Base-by-base conservation (phyloP, 1,140 invertebrate species). In the Macrocentrus cingulum region DNA sequence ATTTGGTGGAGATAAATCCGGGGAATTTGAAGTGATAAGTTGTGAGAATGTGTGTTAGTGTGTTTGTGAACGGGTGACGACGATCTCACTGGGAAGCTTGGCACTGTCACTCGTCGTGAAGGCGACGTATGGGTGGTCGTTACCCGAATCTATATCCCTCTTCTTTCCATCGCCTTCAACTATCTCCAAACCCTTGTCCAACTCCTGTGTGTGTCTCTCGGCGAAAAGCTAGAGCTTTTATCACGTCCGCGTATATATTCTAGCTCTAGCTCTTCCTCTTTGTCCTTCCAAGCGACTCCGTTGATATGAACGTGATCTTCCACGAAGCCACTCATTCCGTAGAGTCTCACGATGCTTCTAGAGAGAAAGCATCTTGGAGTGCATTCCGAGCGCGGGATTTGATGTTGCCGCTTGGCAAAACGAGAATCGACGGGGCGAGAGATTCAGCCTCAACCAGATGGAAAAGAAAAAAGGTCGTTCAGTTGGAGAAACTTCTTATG, bases 41-140 rank as follows among this genome's bases (percentile, higher is more conserved):
- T 51, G 48, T 13, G 37, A 34, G 37, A 20, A 34, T 16, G 29
- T 51, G 20, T 51, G 36, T 51, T 32, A 32, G 29, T n/a, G 13
- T 51, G 37, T 11, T 6, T 13, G 13, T 51, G 48, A 20, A 32
- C 36, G 48, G 22, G 37, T 34, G 13, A 34, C 48, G 20, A 48
- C 25, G 20, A 23, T 41, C 25, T 29, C 25, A 5, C 4, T 4
- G 9, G 9, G 25, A 4, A 20, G 19, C 49, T 51, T 51, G 32
- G 49, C 34, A 37, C 16, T 36, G 49, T 22, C 49, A 18, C 49
- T 51, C 13, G n/a, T n/a, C n/a, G 19, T 49, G 25, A 49, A n/a
- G 15, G 5, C 49, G 58, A 60, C 39, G 34, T 60, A 60, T 60
- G 41, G 58, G 49, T 54, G 41, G 51, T 59, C 57, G 57, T 60